phyloP scores from a whole-genome alignment of 2,888 invertebrate species.

The Deilephila elpenor region DNA sequence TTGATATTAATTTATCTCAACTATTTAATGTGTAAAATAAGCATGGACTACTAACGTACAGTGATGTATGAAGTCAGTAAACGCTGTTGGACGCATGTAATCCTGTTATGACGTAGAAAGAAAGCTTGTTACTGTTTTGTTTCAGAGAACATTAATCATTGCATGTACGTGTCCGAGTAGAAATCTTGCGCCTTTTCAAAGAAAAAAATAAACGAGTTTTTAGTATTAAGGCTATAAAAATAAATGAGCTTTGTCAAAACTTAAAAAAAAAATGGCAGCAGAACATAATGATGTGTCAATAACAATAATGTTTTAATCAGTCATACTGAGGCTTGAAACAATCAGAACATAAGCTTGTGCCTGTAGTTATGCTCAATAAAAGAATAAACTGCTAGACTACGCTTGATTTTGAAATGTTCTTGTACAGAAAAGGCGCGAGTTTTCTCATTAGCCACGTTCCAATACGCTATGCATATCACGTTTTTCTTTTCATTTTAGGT shows the following conservation, averaged over 20 bases:
- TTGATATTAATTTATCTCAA: not conserved
- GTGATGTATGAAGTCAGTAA: slow-evolving; percentile 3
- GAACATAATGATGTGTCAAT: slow-evolving; percentile 26
- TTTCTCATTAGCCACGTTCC: slow-evolving; percentile 48
- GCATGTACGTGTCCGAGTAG: slow-evolving; percentile 69
- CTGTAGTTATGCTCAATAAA: not conserved
- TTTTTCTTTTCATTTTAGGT: slow-evolving; percentile 84
- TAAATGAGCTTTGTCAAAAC: not conserved
- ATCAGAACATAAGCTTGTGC: not conserved
- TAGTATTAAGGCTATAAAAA: not conserved
- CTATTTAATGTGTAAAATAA: not conserved
- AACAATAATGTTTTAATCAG: not conserved
- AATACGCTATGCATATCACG: slow-evolving; percentile 75
- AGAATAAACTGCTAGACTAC: too few relatives aligned
- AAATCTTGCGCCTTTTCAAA: slow-evolving; percentile 58
- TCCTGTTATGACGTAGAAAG: slow-evolving; percentile 43
- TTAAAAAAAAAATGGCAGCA: slow-evolving; percentile 2
- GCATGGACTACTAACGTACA: slow-evolving; percentile 19
- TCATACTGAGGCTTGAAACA: not conserved
- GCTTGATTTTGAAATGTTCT: slow-evolving; percentile 10
- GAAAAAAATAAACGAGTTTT: not conserved
- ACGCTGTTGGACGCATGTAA: slow-evolving; percentile 52
- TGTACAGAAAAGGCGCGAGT: slow-evolving; percentile 56
- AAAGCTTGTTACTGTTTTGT: slow-evolving; percentile 61
- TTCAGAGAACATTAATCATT: slow-evolving; percentile 68